Evolutionary conservation across 2,888 invertebrate genomes (phyloP).

Genomic region (Harpalus rubripes): DNA sequence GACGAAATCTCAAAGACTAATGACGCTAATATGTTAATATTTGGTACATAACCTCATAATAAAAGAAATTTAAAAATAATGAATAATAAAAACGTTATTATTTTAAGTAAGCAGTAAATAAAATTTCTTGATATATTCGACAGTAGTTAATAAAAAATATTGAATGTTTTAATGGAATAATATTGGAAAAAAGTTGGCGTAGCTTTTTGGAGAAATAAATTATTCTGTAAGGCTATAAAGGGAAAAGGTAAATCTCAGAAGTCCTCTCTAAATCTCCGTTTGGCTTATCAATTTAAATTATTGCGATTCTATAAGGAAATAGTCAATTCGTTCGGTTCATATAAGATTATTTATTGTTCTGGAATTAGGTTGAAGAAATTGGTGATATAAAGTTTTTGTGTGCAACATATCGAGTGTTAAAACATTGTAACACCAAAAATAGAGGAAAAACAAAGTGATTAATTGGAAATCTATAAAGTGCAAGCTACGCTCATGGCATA

Average conservation of each 20-base stretch:
- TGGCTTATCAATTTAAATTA: not conserved
- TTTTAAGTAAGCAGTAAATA: too few species aligned
- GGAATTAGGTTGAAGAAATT: not conserved
- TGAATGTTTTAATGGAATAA: not conserved
- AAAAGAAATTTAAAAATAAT: too few species aligned
- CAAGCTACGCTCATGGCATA: not conserved
- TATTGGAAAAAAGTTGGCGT: not conserved
- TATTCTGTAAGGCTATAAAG: not conserved
- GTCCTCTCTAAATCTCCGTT: not conserved
- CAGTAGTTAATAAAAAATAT: too few species aligned
- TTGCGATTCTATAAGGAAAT: conserved; percentile 1
- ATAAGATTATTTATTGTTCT: not conserved
- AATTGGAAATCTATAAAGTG: conserved; percentile 2
- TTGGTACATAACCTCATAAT: too few species aligned
- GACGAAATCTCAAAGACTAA: too few species aligned
- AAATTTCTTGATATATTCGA: too few species aligned
- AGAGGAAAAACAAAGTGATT: conserved; percentile 2
- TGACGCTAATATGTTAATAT: too few species aligned
- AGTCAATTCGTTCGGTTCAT: conserved; percentile 1
- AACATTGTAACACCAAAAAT: not conserved
- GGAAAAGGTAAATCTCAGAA: conserved; percentile 2
- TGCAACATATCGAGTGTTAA: not conserved
- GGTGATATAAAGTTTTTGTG: not conserved
- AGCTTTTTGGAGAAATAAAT: not conserved
- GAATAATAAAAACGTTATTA: too few species aligned